Evolutionary conservation across 2,888 invertebrate genomes (phyloP).

Genomic region (Melinaea menophilus): DNA sequence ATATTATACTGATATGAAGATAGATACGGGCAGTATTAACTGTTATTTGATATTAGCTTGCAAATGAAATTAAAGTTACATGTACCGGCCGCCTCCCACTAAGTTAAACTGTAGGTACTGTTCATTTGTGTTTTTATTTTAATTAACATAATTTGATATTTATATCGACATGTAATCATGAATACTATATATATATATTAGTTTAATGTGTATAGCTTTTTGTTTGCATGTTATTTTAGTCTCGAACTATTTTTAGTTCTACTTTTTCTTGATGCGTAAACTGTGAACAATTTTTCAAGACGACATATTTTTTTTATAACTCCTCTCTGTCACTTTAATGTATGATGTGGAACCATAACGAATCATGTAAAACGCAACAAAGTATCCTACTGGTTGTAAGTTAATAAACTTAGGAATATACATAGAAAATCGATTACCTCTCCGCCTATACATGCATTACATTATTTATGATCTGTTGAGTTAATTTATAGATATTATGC

Average conservation of each 20-base stretch:
- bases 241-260: too few relatives aligned
- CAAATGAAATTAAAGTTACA: constrained; percentile 17
- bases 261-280: too few relatives aligned
- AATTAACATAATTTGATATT: background rate
- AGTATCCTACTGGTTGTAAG: constrained; percentile 36
- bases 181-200: background rate
- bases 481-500: too few relatives aligned
- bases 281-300: too few relatives aligned
- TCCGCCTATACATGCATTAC: too few relatives aligned
- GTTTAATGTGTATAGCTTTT: background rate
- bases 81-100: constrained; percentile 16
- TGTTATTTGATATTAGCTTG: constrained; percentile 24
- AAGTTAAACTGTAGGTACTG: constrained; percentile 8
- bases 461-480: too few relatives aligned
- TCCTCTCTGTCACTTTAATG: too few relatives aligned
- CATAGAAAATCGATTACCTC: constrained; percentile 6
- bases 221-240: background rate
- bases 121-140: constrained; percentile 9
- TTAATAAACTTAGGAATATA: constrained; percentile 41
- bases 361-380: constrained; percentile 35
- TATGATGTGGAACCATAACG: too few relatives aligned
- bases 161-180: background rate
- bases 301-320: too few relatives aligned
- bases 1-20: constrained; percentile 23
- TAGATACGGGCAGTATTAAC: constrained; percentile 18